Conservation (phyloP, 2,797 vertebrate genomes). For the Etheostoma perlongum region DNA sequence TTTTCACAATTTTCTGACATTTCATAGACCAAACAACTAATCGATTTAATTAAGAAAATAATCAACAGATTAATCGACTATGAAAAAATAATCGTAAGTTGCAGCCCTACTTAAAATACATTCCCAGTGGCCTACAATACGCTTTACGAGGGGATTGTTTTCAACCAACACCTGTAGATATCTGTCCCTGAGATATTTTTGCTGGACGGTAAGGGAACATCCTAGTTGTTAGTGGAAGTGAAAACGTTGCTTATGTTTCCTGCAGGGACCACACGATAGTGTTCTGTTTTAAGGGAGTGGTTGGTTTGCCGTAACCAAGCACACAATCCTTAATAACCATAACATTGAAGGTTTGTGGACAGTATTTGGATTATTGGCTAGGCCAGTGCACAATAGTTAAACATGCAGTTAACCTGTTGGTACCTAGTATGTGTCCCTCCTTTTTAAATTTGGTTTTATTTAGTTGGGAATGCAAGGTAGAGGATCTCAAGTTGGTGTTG, state of each 20-base stretch:
- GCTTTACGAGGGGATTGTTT: background rate
- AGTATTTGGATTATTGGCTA: background rate
- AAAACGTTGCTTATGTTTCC: background rate
- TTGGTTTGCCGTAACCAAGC: background rate
- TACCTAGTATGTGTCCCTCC: background rate
- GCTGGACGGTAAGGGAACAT: background rate
- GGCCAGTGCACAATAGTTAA: background rate
- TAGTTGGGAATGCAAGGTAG: conserved; percentile 1
- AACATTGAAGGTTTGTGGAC: background rate
- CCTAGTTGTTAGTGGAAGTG: background rate
- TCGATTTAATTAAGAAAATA: no score
- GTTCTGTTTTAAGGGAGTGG: background rate
- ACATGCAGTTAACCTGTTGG: background rate
- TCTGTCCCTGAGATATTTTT: background rate
- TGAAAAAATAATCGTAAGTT: no score
- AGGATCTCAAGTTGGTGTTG: background rate
- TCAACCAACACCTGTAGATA: background rate
- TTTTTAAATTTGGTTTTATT: conserved; percentile 9
- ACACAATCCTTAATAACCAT: background rate
- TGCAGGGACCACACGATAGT: background rate
- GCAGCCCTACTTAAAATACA: no score
- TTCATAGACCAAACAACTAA: no score
- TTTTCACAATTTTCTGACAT: no score
- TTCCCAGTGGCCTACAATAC: no score
- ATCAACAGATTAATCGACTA: no score